Base-by-base conservation (phyloP, 2,113 vertebrate species). In the Vombatus ursinus region DNA sequence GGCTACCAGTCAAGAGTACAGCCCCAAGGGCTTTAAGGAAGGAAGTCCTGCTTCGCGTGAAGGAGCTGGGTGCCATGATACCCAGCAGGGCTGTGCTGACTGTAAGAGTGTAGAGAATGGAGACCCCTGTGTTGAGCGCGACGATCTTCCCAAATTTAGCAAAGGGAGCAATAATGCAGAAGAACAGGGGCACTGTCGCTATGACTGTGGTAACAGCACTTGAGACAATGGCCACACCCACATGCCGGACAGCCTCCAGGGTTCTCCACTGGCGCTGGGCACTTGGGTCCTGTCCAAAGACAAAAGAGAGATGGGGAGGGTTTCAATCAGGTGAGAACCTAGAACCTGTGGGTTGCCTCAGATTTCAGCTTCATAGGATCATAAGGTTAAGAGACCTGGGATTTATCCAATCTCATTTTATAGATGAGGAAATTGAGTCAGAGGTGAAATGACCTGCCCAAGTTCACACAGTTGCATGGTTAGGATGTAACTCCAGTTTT, bases 141-240 rank as follows among this genome's bases (percentile, higher is more conserved):
- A 99, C 99, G 0, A 99, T 99, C 98, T 99, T 99, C 95, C 99
- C 99, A 0, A 99, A 99, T 95, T 99, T 99, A 89, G 99, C 99
- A 0, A 99, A 99, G n/a, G 99, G 99, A 95, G 99, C 99, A 0
- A 99, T 99, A 98, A 99, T 99, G 97, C 99, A 99, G 97, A 99
- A 99, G 98, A 99, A 99, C 11, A 99, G 99, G 0, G 99, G 99
- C 53, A 99, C 97, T 0, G 99, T 99, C 96, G 99, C 99, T 6
- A 99, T 99, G 92, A 99, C 99, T 0, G 99, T 99, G 97, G 99
- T 99, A 96, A 99, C 97, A 0, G 99, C 99, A 0, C 99, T 99
- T 12, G 99, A 99, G 90, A 99, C 99, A 14, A 99, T 99, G 0
- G 99, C 99, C 94, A 99, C 99, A 0, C 99, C 99, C 93, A 99